These are phyloP conservation scores for Macrosiphum euphorbiae DNA, from an alignment of 2,888 invertebrate species.

Conservation along the genomic window DNA sequence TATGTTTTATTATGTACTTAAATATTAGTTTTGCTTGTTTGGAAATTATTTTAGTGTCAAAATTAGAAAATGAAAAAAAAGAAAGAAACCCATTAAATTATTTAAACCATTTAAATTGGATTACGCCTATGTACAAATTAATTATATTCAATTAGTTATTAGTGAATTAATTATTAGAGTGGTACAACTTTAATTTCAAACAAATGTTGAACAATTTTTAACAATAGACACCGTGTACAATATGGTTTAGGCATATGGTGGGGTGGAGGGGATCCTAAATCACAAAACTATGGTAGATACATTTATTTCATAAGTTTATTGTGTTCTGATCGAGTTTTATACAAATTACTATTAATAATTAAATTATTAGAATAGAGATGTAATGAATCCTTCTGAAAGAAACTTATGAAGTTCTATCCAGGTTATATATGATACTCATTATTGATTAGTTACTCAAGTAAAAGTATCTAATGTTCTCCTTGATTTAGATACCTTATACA, in stretches of 20 bases:
- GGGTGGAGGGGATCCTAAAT: not conserved
- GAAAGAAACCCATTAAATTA: not conserved
- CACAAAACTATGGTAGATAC: not conserved
- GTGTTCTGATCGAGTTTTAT: no score
- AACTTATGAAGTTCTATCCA: not conserved
- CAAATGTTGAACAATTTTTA: not conserved
- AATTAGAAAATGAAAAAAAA: not conserved
- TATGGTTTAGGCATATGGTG: not conserved
- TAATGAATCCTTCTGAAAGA: not conserved
- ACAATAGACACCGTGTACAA: not conserved
- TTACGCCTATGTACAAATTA: not conserved
- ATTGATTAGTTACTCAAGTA: not conserved
- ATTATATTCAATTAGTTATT: not conserved
- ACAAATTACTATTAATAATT: not conserved
- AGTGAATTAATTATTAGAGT: not conserved
- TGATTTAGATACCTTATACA: not conserved
- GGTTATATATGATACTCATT: not conserved
- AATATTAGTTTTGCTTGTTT: not conserved
- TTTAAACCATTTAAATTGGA: no score
- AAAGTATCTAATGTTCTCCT: not conserved
- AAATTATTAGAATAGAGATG: not conserved
- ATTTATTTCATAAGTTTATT: not conserved
- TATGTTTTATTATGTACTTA: not conserved
- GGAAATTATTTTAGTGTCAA: not conserved
- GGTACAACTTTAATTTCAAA: not conserved